Percentiles rank a stretch among this genome's conserved stretches.
phyloP scores from a whole-genome alignment of 53 echinoderm and acorn worm species.

The Mesocentrotus franciscanus region DNA sequence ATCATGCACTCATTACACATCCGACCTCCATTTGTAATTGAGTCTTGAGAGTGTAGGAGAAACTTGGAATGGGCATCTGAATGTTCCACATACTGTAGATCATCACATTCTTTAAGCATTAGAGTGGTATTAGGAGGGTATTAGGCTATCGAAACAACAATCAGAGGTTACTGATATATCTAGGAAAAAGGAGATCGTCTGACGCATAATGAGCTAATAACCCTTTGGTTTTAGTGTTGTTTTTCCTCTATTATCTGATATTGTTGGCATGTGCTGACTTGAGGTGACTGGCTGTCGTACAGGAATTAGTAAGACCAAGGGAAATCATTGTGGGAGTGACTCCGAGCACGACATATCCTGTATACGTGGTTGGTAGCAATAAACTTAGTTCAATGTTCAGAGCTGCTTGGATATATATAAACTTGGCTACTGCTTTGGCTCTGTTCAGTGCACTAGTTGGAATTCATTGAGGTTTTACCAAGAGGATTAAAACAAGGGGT shows the following conservation, averaged over 20 bases:
- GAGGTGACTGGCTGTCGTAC: slow-evolving; percentile 8
- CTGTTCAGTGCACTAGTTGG: slow-evolving; percentile 18
- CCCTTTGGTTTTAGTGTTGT: slow-evolving; percentile 20
- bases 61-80: background rate
- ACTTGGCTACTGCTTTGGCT: background rate
- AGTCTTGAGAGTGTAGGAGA: background rate
- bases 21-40: background rate
- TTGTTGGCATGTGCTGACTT: slow-evolving; percentile 2
- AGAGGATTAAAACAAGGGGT: slow-evolving; percentile 12
- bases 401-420: slow-evolving; percentile 25
- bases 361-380: slow-evolving; percentile 37
- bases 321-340: slow-evolving; percentile 48
- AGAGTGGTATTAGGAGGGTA: background rate
- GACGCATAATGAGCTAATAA: slow-evolving; percentile 5
- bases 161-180: background rate
- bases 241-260: slow-evolving; percentile 23
- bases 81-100: background rate
- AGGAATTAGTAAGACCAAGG: slow-evolving; percentile 60
- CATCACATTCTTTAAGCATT: background rate
- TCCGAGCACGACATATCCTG: slow-evolving; percentile 29
- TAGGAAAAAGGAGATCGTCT: background rate
- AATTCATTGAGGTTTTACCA: background rate
- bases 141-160: slow-evolving; percentile 3
- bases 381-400: background rate
- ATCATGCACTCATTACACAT: background rate